Evolutionary conservation across 2,113 vertebrate genomes (phyloP), one percentile per base, ranked within the genome.

Genomic region (Notothenia rossii): DNA sequence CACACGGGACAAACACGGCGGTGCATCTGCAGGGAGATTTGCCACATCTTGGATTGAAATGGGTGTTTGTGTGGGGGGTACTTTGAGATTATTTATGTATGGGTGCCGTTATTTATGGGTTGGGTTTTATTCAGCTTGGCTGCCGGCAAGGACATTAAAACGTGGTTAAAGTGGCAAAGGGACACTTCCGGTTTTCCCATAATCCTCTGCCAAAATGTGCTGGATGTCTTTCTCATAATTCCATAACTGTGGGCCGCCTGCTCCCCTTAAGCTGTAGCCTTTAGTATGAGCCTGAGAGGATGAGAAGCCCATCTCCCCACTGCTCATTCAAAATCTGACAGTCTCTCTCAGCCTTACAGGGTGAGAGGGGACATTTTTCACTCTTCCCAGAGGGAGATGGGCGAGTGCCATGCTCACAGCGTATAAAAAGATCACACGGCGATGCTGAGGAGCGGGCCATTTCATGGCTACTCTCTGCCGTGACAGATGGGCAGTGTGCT

Each of bases 401-500:
- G 81, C 71, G 81, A 86, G 81, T 79, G 90, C 88, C 89, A 86
- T 75, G 85, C 86, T 91, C 86, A 84, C 81, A 87, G 87, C 79
- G 80, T 75, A 90, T 91, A 86, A 92, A 88, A 89, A 87, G 87
- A 92, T 93, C 92, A 91, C 79, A 84, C 71, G 53, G 83, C 54
- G 75, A 85, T 84, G 87, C 86, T 78, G 90, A 93, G 92, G 77
- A 93, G 88, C 86, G 90, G 86, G 84, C 85, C 88, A 88, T 90
- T 91, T 88, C 72, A 88, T 91, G 90, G 90, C 73, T 79, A 88
- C 85, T 91, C 82, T 88, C 75, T 70, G 80, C 79, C 33, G 61
- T 91, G 88, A 92, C 93, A 94, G 93, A 91, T 94, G 91, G 91
- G 84, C 89, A 91, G 83, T 75, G 87, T 73, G 85, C 83, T 90